These are phyloP conservation scores for Tenthredo mesomela DNA, from an alignment of 2,888 invertebrate species.

Conservation along the genomic window DNA sequence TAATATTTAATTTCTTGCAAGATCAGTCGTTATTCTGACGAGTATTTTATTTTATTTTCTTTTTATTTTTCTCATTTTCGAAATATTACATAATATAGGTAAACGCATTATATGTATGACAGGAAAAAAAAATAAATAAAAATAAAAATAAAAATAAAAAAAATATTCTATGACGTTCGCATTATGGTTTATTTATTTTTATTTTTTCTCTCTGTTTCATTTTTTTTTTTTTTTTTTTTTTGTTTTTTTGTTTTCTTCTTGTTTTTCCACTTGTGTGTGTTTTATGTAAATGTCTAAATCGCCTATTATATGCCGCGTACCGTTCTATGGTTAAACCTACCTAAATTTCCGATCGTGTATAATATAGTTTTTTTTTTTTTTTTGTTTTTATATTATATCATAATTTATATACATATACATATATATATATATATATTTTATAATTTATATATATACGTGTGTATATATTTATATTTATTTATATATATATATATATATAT, in stretches of 20 bases:
- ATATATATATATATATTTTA: conserved; percentile 23
- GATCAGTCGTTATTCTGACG: conserved; percentile 41
- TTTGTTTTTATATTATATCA: conserved; percentile 58
- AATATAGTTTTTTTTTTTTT: conserved; percentile 69
- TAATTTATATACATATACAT: conserved; percentile 47
- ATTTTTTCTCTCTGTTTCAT: not conserved
- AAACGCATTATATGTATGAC: not conserved
- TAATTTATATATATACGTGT: conserved; percentile 14
- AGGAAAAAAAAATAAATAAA: not conserved
- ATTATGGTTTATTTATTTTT: not conserved
- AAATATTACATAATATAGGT: conserved; percentile 32
- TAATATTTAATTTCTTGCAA: conserved; percentile 1
- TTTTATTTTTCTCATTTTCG: conserved; percentile 51
- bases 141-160: too few species aligned
- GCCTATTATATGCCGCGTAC: conserved; percentile 44
- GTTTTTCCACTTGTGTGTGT: not conserved
- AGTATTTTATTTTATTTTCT: conserved; percentile 36
- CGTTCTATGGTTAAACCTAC: conserved; percentile 21
- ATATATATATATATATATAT: not conserved
- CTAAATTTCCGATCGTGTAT: conserved; percentile 51
- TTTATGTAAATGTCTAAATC: conserved; percentile 44
- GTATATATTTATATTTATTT: not conserved
- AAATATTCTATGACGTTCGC: not conserved
- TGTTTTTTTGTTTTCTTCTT: not conserved
- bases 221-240: not conserved